phyloP scores from a whole-genome alignment of 2,797 vertebrate species.

The Sparus aurata region DNA sequence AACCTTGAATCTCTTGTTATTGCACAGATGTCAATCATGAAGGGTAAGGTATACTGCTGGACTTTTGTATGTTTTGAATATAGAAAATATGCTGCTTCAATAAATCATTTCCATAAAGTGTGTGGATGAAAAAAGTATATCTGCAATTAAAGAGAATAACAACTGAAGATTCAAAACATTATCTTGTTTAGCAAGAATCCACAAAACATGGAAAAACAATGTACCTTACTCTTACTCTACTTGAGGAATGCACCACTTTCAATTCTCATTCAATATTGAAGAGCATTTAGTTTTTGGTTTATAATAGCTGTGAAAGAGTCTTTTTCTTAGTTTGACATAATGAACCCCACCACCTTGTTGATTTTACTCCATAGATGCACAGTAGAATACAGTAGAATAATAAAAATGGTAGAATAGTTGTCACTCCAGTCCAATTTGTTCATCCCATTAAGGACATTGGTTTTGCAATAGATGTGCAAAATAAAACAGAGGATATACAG shows the following conservation, averaged over 20 bases:
- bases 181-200: not conserved
- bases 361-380: constrained; percentile 10
- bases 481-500: constrained; percentile 39
- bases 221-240: not conserved
- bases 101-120: not conserved
- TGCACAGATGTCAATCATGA: constrained; percentile 26
- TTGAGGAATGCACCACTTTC: not conserved
- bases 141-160: not conserved
- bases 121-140: not conserved
- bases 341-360: constrained; percentile 18
- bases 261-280: not conserved
- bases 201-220: not conserved
- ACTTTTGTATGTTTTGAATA: not conserved
- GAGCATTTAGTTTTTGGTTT: not conserved
- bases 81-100: constrained; percentile 4
- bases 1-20: constrained; percentile 31
- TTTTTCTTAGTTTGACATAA: constrained; percentile 7
- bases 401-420: constrained; percentile 27
- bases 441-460: constrained; percentile 38
- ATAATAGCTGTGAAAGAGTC: constrained; percentile 9
- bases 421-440: constrained; percentile 24
- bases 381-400: too few species aligned
- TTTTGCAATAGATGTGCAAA: constrained; percentile 44
- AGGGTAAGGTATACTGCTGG: not conserved
- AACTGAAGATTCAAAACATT: not conserved